Base-by-base conservation (phyloP, 2,888 invertebrate species). In the Athripsodes cinereus region DNA sequence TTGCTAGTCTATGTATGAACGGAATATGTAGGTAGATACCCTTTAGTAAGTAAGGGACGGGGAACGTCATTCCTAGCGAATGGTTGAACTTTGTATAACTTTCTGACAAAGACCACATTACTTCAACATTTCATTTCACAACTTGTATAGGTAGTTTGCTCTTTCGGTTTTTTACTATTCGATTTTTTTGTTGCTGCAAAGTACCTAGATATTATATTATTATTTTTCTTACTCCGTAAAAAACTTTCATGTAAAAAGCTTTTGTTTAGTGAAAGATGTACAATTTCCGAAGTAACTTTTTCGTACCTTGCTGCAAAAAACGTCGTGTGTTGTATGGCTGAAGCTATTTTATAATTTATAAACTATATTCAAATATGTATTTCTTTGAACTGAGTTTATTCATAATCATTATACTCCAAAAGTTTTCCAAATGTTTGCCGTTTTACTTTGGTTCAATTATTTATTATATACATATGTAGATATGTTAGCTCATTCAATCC, bases 71-170 rank as follows among this genome's bases (percentile, higher is more conserved):
- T 56, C 40, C 40, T 22, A 51, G 55, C 55, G 55, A 56, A 56
- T 51, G 55, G 50, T 50, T 56, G 50, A 56, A 56, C 55, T 56
- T 56, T 56, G 26, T 34, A 20, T 21, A 56, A 56, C 55, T 56
- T 56, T 56, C 46, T 22, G 40, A 51, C 49, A 49, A 49, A 56
- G 55, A 56, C 55, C 55, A 51, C 55, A 56, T 56, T 56, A 51
- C 55, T 56, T 56, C 34, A 49, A 51, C 55, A 56, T 56, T 56
- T 56, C 55, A 49, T 56, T 56, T 56, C 40, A 40, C 16, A 40
- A 40, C 40, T 40, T 40, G 16, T 40, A 40, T 40, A 40, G 40
- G 40, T 40, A 40, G n/a, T 16, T 40, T 5, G 2, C 40, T 16
- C 40, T 13, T n/a, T 13, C 13, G n/a, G n/a, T 13, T 16, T 16